Conservation (phyloP, 2,113 vertebrate genomes). For the Amazona guildingii region DNA sequence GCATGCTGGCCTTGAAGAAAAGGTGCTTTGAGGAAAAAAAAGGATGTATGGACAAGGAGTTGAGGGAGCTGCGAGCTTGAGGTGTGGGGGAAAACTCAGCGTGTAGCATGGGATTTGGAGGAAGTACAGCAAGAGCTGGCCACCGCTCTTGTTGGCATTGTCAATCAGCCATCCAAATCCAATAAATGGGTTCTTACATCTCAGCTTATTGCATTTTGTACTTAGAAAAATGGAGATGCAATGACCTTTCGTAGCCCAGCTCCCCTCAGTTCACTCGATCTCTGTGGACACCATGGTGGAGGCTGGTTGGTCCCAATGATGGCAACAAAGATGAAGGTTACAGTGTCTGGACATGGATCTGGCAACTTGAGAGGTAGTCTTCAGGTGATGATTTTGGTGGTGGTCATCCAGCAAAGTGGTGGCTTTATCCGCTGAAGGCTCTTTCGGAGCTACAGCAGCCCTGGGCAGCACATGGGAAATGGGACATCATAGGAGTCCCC, state of each 20-base stretch:
- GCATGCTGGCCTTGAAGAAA: background rate
- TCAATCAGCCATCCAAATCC: background rate
- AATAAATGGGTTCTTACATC: background rate
- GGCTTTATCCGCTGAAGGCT: background rate
- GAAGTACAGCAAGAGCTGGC: background rate
- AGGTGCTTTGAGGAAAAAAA: background rate
- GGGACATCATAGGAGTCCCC: background rate
- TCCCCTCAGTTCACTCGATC: background rate
- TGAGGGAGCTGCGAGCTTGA: background rate
- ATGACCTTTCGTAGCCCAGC: background rate
- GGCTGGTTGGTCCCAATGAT: background rate
- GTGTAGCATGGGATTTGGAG: background rate
- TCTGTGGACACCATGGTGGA: background rate
- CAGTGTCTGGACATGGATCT: background rate
- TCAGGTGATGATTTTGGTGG: background rate
- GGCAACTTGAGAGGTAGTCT: background rate
- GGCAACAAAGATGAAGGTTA: background rate
- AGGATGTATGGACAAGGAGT: background rate
- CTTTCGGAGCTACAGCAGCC: background rate
- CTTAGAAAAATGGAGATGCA: background rate
- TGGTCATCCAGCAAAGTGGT: background rate
- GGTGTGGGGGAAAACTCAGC: fast-evolving
- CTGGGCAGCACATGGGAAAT: background rate
- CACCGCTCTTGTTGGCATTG: fast-evolving
- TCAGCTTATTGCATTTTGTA: background rate